Percentiles rank a stretch among this genome's conserved stretches.
These are phyloP conservation scores for Drosophila pruinosa DNA, from an alignment of 1,140 invertebrate species.

Conservation along the genomic window DNA sequence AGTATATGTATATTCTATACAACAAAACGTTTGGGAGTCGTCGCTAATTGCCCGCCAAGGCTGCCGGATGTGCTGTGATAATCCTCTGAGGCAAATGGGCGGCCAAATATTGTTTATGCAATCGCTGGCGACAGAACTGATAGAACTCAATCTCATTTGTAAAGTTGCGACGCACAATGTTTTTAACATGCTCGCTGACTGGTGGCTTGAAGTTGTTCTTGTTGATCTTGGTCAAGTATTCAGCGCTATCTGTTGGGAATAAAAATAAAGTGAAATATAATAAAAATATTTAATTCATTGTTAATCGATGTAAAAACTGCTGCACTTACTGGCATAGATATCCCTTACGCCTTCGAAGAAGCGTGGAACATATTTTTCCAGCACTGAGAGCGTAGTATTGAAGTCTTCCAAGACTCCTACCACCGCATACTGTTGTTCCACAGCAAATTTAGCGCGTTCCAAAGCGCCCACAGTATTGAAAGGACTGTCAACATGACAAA, in stretches of 20 bases:
- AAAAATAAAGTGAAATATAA: background rate
- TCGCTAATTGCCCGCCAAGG: conserved; percentile 36
- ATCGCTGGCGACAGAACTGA: conserved; percentile 93
- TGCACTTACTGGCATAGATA: conserved; percentile 89
- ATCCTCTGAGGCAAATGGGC: conserved; percentile 84
- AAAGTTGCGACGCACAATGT: conserved; percentile 93
- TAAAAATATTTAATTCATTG: background rate
- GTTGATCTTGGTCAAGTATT: conserved; percentile 91
- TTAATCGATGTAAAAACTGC: background rate
- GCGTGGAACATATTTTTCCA: conserved; percentile 92
- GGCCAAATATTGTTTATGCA: conserved; percentile 91
- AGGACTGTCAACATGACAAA: conserved; percentile 85
- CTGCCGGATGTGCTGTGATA: conserved; percentile 51
- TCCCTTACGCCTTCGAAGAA: conserved; percentile 91
- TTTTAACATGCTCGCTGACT: conserved; percentile 92
- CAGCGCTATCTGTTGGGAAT: conserved; percentile 87
- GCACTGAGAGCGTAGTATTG: conserved; percentile 91
- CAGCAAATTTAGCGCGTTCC: conserved; percentile 91
- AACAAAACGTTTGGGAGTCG: background rate
- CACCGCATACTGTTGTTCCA: conserved; percentile 93
- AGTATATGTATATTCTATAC: conserved; percentile 49
- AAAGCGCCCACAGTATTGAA: conserved; percentile 93
- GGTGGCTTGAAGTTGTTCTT: conserved; percentile 93
- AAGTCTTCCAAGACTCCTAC: conserved; percentile 94
- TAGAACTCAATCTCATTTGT: conserved; percentile 96